phyloP scores from a whole-genome alignment of 2,113 vertebrate species.

The Cephalophus harveyi region DNA sequence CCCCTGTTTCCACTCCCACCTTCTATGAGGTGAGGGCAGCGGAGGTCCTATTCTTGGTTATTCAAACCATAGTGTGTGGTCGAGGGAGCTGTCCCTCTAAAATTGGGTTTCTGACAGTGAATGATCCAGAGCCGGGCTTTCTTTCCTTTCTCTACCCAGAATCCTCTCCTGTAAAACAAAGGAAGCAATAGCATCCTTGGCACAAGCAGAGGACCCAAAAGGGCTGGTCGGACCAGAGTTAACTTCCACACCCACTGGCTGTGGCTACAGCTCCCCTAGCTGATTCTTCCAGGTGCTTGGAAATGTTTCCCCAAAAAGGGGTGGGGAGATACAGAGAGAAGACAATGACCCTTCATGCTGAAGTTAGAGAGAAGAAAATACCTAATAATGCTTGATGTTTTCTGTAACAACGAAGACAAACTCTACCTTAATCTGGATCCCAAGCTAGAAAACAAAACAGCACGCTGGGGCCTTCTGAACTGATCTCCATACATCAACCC shows the following conservation, averaged over 20 bases:
- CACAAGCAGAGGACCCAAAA: background rate
- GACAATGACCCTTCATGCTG: background rate
- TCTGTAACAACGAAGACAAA: slow-evolving; percentile 10
- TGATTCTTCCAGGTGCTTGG: background rate
- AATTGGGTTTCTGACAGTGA: background rate
- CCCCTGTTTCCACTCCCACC: slow-evolving; percentile 51
- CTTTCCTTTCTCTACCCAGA: background rate
- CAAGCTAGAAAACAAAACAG: slow-evolving; percentile 11
- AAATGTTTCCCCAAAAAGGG: background rate
- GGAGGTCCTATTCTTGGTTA: slow-evolving; percentile 56
- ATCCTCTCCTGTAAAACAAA: background rate
- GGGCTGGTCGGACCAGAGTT: background rate
- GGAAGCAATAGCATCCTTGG: background rate
- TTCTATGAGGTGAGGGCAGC: slow-evolving; percentile 29
- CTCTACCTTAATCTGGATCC: background rate
- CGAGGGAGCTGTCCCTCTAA: background rate
- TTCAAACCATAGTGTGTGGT: slow-evolving; percentile 37
- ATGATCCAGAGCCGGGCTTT: background rate
- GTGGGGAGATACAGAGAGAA: background rate
- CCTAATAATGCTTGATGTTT: background rate
- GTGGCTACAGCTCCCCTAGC: background rate
- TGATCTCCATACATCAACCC: background rate
- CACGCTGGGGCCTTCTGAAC: background rate
- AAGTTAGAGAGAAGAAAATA: background rate
- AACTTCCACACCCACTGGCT: background rate